A percentile compares a stretch with the other conserved stretches of the same genome.
phyloP scores from a whole-genome alignment of 2,113 vertebrate genomes.

The Erythrolamprus reginae region DNA sequence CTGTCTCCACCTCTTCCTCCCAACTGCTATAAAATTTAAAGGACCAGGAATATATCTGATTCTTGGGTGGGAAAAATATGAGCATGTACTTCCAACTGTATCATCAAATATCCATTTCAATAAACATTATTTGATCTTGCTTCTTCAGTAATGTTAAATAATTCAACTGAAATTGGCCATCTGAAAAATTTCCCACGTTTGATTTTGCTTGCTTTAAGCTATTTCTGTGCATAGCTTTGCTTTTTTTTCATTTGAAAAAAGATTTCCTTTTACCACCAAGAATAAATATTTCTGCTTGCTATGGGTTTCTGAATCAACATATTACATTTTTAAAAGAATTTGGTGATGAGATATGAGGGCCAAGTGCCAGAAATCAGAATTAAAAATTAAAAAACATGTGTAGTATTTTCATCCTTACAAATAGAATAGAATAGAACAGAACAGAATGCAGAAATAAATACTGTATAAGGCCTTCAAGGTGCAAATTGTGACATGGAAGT shows the following conservation, averaged over 20 bases:
- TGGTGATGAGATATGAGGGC: neutral
- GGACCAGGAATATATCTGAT: neutral
- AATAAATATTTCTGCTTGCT: neutral
- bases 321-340: neutral
- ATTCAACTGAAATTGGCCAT: neutral
- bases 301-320: neutral
- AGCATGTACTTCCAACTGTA: neutral
- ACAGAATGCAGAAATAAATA: too few species aligned
- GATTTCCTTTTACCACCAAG: neutral
- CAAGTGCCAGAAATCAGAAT: neutral
- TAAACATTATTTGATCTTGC: neutral
- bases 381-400: neutral
- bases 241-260: neutral
- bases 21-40: neutral
- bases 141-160: conserved; percentile 5
- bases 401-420: neutral
- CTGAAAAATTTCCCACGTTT: neutral
- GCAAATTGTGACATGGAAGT: too few species aligned
- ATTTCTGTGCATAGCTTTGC: neutral
- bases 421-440: too few species aligned
- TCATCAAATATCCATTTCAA: conserved; percentile 2
- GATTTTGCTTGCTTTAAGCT: neutral
- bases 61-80: neutral
- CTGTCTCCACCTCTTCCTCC: too few species aligned
- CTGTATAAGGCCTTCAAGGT: too few species aligned